Base-by-base conservation (phyloP, 2,888 invertebrate genomes). In the Abrostola tripartita region DNA sequence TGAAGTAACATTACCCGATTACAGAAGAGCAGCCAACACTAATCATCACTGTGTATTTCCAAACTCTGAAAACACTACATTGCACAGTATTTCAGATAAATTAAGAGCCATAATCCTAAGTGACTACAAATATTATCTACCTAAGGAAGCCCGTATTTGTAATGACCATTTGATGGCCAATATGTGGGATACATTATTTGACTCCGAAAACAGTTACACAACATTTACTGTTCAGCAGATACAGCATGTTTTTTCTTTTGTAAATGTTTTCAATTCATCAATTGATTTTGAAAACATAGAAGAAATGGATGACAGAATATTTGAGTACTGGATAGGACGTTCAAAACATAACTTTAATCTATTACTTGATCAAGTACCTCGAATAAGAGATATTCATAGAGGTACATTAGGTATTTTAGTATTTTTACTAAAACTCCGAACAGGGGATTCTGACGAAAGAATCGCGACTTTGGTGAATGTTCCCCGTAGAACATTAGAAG, bases 181-280 rank as follows among this genome's bases (percentile, higher is more conserved):
- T 52, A 35, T 11, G 24, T 69, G 66, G 71, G 65, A 65, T 12
- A 61, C 38, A 7, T 37, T 74, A 35, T 68, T 41, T 60, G 51
- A 61, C 0, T 65, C 56, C 9, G 36, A 63, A 57, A 68, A 68
- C 53, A 70, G 70, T 14, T 50, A 57, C 5, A 37, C 14, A 6
- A 56, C 52, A 47, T 70, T 74, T 53, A 64, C 55, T 14, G 60
- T 52, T 11, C 52, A 68, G 12, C 65, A 70, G 40, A 49, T 74
- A 7, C 50, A 70, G 47, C 70, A 68, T 57, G 52, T 68, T n/a
- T 68, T 74, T 52, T 69, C 65, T 35, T 70, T 73, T 65, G 61
- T 65, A 0, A 73, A 73, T 68, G 53, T 60, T 11, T 65, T 52
- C 14, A 67, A 66, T 47, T 50, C 64, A 35, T 24, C 40, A 14